Evolutionary conservation across 2,113 vertebrate genomes (phyloP), one percentile per base, ranked within the genome.

Genomic region (Sciurus niger): DNA sequence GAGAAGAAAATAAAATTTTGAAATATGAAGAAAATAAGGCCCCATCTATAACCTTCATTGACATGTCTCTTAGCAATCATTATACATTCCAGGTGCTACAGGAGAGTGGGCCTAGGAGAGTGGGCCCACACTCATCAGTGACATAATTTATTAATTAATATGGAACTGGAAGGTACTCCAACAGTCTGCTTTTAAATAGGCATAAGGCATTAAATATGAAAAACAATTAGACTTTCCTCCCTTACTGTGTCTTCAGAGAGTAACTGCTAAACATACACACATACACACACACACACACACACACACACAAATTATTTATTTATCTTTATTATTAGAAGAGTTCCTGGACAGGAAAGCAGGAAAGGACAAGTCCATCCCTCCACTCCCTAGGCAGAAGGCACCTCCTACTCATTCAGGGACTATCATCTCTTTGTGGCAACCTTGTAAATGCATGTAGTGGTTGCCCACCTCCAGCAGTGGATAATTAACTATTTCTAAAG

Each of bases 171-270:
- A 97, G 96, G 96, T 92, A 79, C 94, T 84, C 92, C 89, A 95
- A 65, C n/a, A 78, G 72, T 90, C 94, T 98, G 97, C 94, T 95
- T 97, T 93, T 98, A 97, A 97, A 96, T 76, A 79, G 88, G 96
- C 95, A 98, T 43, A 96, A 93, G 87, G 90, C 0, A 34, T 17
- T 84, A 95, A 95, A 84, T 40, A 86, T 96, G 12, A 86, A 92
- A 83, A 92, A 89, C 34, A 65, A 93, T 80, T 17, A 74, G 17
- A 78, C 53, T 60, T 55, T 51, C 30, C 11, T 87, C 24, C 53
- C 77, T 77, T 51, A n/a, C 3, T 13, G 28, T 16, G 18, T 63
- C 63, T 83, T 90, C 60, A 85, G 80, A 60, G 37, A 77, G 8
- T 70, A 90, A 60, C 14, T 83, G 74, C n/a, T 93, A 58, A 20